Evolutionary conservation across 2,113 vertebrate genomes (phyloP), one percentile per base, ranked within the genome.

Genomic region (Chelonoidis abingdonii): DNA sequence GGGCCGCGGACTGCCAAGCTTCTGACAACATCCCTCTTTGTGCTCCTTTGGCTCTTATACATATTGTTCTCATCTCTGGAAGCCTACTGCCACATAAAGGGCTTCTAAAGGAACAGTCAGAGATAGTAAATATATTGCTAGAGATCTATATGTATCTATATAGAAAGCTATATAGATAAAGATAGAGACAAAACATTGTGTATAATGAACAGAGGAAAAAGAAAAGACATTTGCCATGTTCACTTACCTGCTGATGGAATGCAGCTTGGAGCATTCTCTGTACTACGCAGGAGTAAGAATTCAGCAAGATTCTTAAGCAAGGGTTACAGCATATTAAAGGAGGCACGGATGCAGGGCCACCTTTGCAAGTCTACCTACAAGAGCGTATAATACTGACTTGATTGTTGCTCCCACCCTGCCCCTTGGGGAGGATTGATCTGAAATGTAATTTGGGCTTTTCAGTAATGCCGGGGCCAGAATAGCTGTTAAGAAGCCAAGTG

Each of bases 21-120:
- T 96, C 98, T 99, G 88, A 99, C 99, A 76, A 98, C 98, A 72
- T 97, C 94, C 89, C 98, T 99, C 90, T 99, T 99, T 98, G 99
- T 99, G 97, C 99, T 99, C 95, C 98, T 99, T 84, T 99, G 99
- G 99, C 97, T 99, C 41, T 98, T 99, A 98, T 99, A 99, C 98
- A 99, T 99, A 97, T 95, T 99, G 92, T 99, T 99, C 96, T 99
- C 99, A 95, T 99, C 99, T 84, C 98, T 99, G 96, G 99, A 99
- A 98, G 99, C 99, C 97, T 99, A 99, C 98, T 99, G 99, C 98
- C 99, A 99, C 98, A 98, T 99, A 95, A 96, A 98, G 96, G 99
- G 99, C 97, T 99, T 99, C 98, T 99, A 98, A 98, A 98, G 92
- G 97, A 97, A 98, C 98, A 97, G 93, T 96, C 96, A 92, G 96